Base-by-base conservation (phyloP, 2,797 vertebrate species). In the Naso thynnoides region DNA sequence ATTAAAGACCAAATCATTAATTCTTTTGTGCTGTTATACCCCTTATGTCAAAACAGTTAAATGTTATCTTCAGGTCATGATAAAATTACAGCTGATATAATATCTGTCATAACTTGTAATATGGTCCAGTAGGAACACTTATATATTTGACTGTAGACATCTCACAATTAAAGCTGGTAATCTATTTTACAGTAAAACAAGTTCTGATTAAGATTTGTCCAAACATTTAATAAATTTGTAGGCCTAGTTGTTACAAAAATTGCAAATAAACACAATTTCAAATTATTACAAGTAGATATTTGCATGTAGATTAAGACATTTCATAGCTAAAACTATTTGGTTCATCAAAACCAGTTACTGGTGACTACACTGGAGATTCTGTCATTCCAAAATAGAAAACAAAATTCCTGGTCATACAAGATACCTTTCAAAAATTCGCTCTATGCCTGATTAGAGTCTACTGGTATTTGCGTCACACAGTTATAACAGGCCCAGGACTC, bases 381-480 rank as follows among this genome's bases (percentile, higher is more conserved):
- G 3, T n/a, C 23, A 23, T 26, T 39, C 33, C 15, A 24, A 31
- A 24, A 52, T 8, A 16, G n/a, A 29, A 13, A 39, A 55, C 31
- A 0, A 36, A 47, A 42, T 27, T 49, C 8, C 49, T 60, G 18
- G 15, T 18, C n/a, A 15, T 57, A 1, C 6, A 6, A 33, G 31
- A 33, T 6, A 33, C 31, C 5, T 33, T 6, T 6, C 31, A 33
- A 33, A 10, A 5, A 69, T 49, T 8, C 14, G 53, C 26, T 52
- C 5, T 36, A 14, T 36, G 47, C 3, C 16, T 14, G 3, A 18
- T 3, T 10, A 23, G 19, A 27, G 48, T 45, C 38, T 44, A 26
- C 19, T 21, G 4, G 9, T 21, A 16, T 52, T 73, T 48, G 14
- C 7, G n/a, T 74, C 41, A 76, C 21, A 63, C 3, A 59, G 13